A percentile compares a stretch with the other conserved stretches of the same genome.
These are phyloP conservation scores for Saccopteryx bilineata DNA, from an alignment of 2,113 vertebrate genomes.

Conservation along the genomic window DNA sequence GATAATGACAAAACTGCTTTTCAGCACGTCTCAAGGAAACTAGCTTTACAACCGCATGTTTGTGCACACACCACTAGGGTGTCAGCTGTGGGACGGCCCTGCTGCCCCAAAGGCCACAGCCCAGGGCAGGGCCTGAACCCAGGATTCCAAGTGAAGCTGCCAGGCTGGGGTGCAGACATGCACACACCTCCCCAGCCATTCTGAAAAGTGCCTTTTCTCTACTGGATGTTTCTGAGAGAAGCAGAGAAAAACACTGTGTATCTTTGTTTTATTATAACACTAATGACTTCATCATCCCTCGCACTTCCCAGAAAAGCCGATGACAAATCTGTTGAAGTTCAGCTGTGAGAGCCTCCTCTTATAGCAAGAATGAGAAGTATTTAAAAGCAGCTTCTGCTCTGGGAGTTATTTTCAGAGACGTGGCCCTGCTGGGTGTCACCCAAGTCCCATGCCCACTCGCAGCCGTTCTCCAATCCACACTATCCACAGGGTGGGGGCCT, in stretches of 20 bases:
- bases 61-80: fast-evolving
- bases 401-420: constrained; percentile 19
- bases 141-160: background rate
- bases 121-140: background rate
- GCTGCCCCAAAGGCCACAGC: background rate
- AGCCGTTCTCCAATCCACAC: background rate
- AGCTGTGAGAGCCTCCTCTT: constrained; percentile 50
- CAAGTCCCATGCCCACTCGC: background rate
- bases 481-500: fast-evolving
- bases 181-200: background rate
- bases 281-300: constrained; percentile 67
- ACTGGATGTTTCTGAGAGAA: background rate
- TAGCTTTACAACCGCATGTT: fast-evolving
- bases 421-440: background rate
- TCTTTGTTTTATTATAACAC: constrained; percentile 61
- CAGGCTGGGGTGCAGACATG: no score
- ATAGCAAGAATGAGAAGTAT: constrained; percentile 55
- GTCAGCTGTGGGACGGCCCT: fast-evolving
- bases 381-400: constrained; percentile 42
- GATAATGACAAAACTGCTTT: background rate
- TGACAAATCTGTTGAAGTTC: constrained; percentile 65
- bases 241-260: constrained; percentile 37
- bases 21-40: background rate
- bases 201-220: constrained; percentile 63
- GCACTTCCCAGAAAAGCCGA: constrained; percentile 73